A percentile compares a stretch with the other conserved stretches of the same genome.
Conservation (phyloP, 2,797 vertebrate species). For the Squalus acanthias region DNA sequence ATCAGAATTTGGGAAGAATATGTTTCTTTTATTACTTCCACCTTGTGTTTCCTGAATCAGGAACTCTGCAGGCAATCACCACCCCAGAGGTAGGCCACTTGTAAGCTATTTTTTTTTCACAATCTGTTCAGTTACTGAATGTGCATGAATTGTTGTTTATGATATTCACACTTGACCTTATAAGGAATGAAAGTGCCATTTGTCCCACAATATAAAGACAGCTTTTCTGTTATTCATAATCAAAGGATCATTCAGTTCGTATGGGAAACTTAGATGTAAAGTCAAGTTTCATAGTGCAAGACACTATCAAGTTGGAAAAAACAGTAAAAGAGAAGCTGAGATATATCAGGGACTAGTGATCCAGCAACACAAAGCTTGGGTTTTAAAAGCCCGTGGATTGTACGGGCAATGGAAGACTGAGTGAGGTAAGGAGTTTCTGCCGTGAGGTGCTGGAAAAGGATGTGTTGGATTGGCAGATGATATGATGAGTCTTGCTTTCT, state of each 20-base stretch:
- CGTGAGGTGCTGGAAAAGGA: not conserved
- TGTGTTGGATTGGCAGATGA: not conserved
- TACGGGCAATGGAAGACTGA: not conserved
- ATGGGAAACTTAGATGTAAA: not conserved
- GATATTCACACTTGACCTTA: not conserved
- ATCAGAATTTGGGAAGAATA: too few species aligned
- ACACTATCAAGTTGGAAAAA: not conserved
- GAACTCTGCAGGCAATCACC: too few species aligned
- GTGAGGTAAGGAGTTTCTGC: not conserved
- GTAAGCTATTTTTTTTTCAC: not conserved
- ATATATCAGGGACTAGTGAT: not conserved
- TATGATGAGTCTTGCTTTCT: not conserved
- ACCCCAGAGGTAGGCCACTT: not conserved
- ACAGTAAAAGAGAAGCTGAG: not conserved
- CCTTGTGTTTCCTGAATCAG: too few species aligned
- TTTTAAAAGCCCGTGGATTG: not conserved
- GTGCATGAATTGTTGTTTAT: not conserved
- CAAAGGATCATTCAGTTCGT: not conserved
- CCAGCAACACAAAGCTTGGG: not conserved
- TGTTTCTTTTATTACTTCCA: too few species aligned
- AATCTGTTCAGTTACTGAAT: not conserved
- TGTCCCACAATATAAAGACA: not conserved
- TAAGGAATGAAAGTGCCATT: not conserved
- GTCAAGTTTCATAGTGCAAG: not conserved
- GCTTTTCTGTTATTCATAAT: not conserved